Evolutionary conservation across 2,888 invertebrate species (phyloP).

Genomic region (Holacanthella duospinosa): DNA sequence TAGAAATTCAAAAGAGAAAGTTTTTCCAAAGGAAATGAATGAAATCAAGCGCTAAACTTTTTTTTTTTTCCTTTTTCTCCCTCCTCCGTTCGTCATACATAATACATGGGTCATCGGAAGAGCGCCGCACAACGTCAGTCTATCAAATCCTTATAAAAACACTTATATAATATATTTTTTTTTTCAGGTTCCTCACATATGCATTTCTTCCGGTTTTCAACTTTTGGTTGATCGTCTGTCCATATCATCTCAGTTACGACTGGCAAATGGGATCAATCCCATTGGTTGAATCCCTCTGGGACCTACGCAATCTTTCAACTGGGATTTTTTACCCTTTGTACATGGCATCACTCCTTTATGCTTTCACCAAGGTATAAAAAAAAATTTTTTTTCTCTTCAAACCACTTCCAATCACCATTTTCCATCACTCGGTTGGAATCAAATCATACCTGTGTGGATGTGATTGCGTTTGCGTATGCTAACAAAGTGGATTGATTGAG

Average conservation of each 20-base stretch:
- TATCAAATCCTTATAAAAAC: no score
- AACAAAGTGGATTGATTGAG: no score
- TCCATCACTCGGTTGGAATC: neutral
- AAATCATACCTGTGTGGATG: no score
- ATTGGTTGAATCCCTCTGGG: conserved; percentile 55
- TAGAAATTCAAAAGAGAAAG: conserved; percentile 4
- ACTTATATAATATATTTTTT: conserved; percentile 12
- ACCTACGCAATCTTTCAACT: conserved; percentile 62
- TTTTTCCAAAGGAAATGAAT: neutral
- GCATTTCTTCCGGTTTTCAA: conserved; percentile 72
- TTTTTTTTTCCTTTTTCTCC: neutral
- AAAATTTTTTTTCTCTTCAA: neutral
- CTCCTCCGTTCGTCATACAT: neutral
- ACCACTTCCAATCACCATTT: no score
- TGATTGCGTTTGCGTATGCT: no score
- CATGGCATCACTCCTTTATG: neutral
- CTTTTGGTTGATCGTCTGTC: conserved; percentile 67
- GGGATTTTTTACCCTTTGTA: conserved; percentile 52
- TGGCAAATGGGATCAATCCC: conserved; percentile 88
- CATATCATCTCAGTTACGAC: conserved; percentile 67
- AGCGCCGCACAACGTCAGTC: no score
- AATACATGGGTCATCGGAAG: neutral
- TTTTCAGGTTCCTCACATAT: conserved; percentile 64
- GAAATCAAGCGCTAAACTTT: neutral
- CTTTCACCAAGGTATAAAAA: neutral